A percentile compares a stretch with the other conserved stretches of the same genome.
Conservation (phyloP, 1,140 invertebrate genomes). For the Aplysia californica region DNA sequence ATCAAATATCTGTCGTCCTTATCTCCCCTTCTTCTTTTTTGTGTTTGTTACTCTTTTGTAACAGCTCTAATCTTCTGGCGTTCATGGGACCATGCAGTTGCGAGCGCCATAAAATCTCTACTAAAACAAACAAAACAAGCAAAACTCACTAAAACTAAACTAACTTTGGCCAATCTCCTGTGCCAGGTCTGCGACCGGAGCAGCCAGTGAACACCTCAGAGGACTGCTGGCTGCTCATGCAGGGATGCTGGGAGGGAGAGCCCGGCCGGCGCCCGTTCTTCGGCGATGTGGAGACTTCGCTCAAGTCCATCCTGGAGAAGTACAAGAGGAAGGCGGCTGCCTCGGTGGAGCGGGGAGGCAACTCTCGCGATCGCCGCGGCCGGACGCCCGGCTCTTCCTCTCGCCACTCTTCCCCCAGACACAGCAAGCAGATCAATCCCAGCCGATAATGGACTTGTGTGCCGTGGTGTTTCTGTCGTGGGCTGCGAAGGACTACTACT, state of each 20-base stretch:
- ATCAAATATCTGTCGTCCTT: too few relatives aligned
- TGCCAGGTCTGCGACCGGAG: slow-evolving; percentile 78
- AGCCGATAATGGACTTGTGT: not conserved
- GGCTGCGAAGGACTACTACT: not conserved
- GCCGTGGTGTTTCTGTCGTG: not conserved
- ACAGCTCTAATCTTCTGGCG: too few relatives aligned
- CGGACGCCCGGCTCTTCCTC: not conserved
- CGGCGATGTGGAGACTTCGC: slow-evolving; percentile 79
- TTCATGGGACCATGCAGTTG: too few relatives aligned
- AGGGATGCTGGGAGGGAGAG: slow-evolving; percentile 86
- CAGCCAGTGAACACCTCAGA: slow-evolving; percentile 79
- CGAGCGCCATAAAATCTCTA: too few relatives aligned
- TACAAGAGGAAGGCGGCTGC: slow-evolving; percentile 23
- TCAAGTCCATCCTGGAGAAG: slow-evolving; percentile 61
- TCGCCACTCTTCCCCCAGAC: not conserved
- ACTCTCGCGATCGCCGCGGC: not conserved
- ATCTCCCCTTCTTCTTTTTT: too few relatives aligned
- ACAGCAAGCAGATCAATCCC: not conserved
- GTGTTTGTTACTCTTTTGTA: too few relatives aligned
- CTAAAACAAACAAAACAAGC: too few relatives aligned
- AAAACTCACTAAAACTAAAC: too few relatives aligned
- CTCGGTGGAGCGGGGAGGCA: not conserved
- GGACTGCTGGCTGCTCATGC: slow-evolving; percentile 87
- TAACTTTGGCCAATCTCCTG: too few relatives aligned
- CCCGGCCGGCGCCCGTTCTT: slow-evolving; percentile 80